A percentile compares a stretch with the other conserved stretches of the same genome.
phyloP scores from a whole-genome alignment of 2,113 vertebrate species.

The Stictonetta naevosa region DNA sequence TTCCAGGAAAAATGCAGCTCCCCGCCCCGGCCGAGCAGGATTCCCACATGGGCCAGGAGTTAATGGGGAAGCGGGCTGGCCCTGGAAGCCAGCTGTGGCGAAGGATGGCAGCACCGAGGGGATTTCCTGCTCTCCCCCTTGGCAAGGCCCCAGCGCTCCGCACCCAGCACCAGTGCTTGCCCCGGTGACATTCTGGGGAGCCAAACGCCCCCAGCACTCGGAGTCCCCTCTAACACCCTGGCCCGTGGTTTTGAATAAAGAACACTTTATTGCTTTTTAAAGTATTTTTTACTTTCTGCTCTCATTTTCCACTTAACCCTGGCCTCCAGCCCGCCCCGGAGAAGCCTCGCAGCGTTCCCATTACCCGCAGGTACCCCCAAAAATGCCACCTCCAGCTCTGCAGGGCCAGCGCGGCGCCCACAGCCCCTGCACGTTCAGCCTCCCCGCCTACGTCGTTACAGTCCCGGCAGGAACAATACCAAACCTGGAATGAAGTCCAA shows the following conservation, averaged over 20 bases:
- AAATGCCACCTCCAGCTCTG: accelerated
- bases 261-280: not conserved
- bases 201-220: not conserved
- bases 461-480: not conserved
- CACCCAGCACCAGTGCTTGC: accelerated
- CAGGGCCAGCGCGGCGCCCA: not conserved
- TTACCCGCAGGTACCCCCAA: not conserved
- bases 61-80: accelerated
- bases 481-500: not conserved
- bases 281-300: not conserved
- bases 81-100: too few relatives aligned
- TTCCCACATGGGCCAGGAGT: not conserved
- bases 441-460: not conserved
- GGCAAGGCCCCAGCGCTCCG: accelerated
- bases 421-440: accelerated
- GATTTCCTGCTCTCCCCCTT: accelerated
- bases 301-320: too few relatives aligned
- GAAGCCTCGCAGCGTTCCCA: not conserved
- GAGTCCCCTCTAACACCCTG: accelerated
- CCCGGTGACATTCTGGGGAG: accelerated
- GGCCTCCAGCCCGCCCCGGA: not conserved
- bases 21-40: too few relatives aligned
- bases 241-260: accelerated
- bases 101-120: accelerated
- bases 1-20: too few relatives aligned